Evolutionary conservation across 2,888 invertebrate genomes (phyloP), one percentile per base, ranked within the genome.

Genomic region (Scaeva pyrastri): DNA sequence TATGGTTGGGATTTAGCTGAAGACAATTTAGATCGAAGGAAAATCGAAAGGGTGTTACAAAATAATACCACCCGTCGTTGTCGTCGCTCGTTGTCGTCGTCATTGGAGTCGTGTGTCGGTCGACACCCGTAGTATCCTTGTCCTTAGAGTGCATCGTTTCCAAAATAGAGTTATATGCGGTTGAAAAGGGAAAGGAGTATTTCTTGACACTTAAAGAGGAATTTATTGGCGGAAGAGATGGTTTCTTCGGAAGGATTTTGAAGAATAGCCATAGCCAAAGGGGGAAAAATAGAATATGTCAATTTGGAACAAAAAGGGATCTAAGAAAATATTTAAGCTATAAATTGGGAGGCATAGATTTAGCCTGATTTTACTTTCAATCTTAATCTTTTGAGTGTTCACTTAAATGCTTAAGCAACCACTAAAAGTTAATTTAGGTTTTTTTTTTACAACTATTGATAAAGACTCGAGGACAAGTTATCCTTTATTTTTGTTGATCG

Each of bases 1-100:
- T 74, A 86, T 82, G 77, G 77, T 74, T 68, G 71, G 66, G 76
- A 82, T 82, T 73, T 72, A 56, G 68, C 26, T 26, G 66, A 70
- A 62, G 74, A 75, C 68, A 52, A 52, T 75, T 70, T 45, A 39
- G 77, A 70, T 62, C 70, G 62, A 50, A 70, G 48, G 16, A 50
- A 62, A 71, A 78, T 78, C 78, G 78, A 64, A 83, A 70, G 74
- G 79, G 79, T 74, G 78, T 74, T 73, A 55, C 21, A 55, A 58
- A 31, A 16, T 48, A 31, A 48, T 12, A 26, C n/a, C 16, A 1
- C 39, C 19, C 19, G 19, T 6, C 4, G 3, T 10, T 23, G 21
- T 11, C 26, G 70, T 43, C 45, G 70, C 14, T n/a, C 36, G n/a
- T n/a, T 8, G 36, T 39, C 36, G 0, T 39, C 45, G 6, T 31